Evolutionary conservation across 1,140 invertebrate species (phyloP), one percentile per base, ranked within the genome.

Genomic region (Agrypnia vestita): DNA sequence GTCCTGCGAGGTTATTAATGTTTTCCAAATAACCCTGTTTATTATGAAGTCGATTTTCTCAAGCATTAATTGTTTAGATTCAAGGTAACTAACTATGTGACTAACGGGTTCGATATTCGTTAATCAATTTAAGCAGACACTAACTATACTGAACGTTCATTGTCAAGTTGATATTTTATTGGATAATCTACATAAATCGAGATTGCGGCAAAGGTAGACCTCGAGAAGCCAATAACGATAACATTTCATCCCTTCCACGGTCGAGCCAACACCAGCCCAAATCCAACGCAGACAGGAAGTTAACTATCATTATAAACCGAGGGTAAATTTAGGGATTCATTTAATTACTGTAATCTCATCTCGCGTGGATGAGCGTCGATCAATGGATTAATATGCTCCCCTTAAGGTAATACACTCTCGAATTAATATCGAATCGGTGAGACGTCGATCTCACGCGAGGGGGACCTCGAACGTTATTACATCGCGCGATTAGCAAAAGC

Each of bases 311-410:
- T 74, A 74, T 74, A 74, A 74, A 74, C 71, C 71, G 71, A 25
- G 71, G 56, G 35, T 64, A 76, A 61, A 76, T 62, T 76, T 64
- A 46, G 55, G 74, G 59, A 64, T 64, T 76, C 43, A 76, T 76
- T 76, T 61, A 76, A 76, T 64, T 76, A 49, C 55, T 25, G 74
- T 49, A 76, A 76, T 76, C 74, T 76, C 74, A 76, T 62, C 74
- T 49, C 44, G 44, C 74, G 59, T 62, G 74, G 59, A 62, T 76
- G 59, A 76, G 74, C 74, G 59, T 76, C 56, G 62, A 76, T 76
- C 74, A 76, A 76, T 62, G 71, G 35, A 25, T 74, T 74, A 56
- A 74, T 74, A 35, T 35, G 13, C 71, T 21, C 51, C 46, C 12
- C 56, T 74, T 74, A 56, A 55, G 71, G 53, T 74, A 56, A 74